These are phyloP conservation scores for Proales similis DNA, from an alignment of 1,140 invertebrate genomes.

Conservation along the genomic window DNA sequence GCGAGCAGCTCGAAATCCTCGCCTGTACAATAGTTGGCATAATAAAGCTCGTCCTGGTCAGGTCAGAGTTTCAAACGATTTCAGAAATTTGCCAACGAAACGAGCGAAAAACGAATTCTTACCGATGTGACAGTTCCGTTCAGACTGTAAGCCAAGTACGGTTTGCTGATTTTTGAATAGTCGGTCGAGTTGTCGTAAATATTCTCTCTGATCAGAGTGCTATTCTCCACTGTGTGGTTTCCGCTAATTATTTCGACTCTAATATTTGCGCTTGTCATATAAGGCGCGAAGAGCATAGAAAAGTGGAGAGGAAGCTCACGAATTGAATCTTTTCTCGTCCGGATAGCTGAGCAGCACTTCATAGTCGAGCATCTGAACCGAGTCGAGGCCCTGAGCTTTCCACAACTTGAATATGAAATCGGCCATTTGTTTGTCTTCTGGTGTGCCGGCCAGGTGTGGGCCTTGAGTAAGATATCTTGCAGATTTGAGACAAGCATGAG, in stretches of 20 bases:
- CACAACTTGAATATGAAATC: conserved; percentile 7
- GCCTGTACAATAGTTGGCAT: conserved; percentile 55
- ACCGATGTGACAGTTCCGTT: background rate
- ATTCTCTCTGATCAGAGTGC: conserved; percentile 20
- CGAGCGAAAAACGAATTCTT: conserved; percentile 9
- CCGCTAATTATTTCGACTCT: no score
- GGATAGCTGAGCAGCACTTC: conserved; percentile 27
- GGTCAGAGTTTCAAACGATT: conserved; percentile 11
- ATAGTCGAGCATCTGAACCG: conserved; percentile 31
- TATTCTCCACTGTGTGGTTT: no score
- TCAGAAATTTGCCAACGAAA: background rate
- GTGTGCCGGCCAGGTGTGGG: conserved; percentile 16
- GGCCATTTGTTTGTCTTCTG: conserved; percentile 16
- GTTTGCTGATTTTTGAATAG: background rate
- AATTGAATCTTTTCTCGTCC: conserved; percentile 16
- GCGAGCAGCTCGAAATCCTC: conserved; percentile 55
- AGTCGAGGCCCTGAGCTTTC: conserved; percentile 10
- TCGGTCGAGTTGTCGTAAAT: background rate
- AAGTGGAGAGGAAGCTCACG: no score
- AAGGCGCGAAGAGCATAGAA: no score
- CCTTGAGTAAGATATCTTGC: conserved; percentile 10
- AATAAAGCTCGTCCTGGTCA: conserved; percentile 39
- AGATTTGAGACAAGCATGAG: no score
- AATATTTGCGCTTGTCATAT: no score
- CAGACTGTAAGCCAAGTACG: conserved; percentile 30